These are phyloP conservation scores for Cydia strobilella DNA, from an alignment of 1,140 invertebrate genomes.

Conservation along the genomic window DNA sequence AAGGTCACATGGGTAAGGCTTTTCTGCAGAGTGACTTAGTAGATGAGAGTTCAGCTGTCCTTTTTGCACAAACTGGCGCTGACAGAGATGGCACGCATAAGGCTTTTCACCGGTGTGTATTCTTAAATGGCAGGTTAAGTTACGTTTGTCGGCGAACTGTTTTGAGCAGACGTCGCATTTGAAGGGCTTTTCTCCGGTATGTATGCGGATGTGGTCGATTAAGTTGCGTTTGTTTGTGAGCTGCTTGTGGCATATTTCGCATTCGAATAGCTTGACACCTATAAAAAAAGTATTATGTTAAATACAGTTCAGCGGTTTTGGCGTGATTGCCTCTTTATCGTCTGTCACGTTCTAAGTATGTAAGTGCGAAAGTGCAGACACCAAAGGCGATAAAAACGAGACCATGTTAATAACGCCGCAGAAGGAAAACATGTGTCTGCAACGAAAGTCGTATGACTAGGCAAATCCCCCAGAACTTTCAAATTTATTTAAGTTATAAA, in stretches of 20 bases:
- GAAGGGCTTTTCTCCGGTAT: slow-evolving; percentile 83
- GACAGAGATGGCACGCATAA: slow-evolving; percentile 76
- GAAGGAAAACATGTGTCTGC: too few species aligned
- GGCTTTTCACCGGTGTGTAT: slow-evolving; percentile 79
- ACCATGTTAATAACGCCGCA: too few species aligned
- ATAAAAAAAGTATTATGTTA: slow-evolving; percentile 37
- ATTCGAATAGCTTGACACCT: slow-evolving; percentile 81
- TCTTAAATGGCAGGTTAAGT: slow-evolving; percentile 73
- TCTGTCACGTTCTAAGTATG: too few species aligned
- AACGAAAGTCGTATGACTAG: too few species aligned
- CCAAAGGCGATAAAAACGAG: too few species aligned
- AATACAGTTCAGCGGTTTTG: neutral
- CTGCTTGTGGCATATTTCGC: slow-evolving; percentile 79
- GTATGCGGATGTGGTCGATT: slow-evolving; percentile 81
- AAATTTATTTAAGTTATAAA: too few species aligned
- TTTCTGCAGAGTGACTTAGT: slow-evolving; percentile 76
- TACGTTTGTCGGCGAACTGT: slow-evolving; percentile 68
- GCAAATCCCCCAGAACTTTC: too few species aligned
- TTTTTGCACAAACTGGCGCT: slow-evolving; percentile 22
- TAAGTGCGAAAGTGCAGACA: too few species aligned
- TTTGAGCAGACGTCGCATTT: slow-evolving; percentile 81
- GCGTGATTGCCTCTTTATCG: too few species aligned
- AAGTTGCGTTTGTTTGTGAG: slow-evolving; percentile 86
- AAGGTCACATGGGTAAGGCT: slow-evolving; percentile 80
- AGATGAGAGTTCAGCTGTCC: slow-evolving; percentile 65